These are phyloP conservation scores for Nesometra sesokonis DNA, from an alignment of 35 echinoderm and acorn worm species.

Conservation along the genomic window DNA sequence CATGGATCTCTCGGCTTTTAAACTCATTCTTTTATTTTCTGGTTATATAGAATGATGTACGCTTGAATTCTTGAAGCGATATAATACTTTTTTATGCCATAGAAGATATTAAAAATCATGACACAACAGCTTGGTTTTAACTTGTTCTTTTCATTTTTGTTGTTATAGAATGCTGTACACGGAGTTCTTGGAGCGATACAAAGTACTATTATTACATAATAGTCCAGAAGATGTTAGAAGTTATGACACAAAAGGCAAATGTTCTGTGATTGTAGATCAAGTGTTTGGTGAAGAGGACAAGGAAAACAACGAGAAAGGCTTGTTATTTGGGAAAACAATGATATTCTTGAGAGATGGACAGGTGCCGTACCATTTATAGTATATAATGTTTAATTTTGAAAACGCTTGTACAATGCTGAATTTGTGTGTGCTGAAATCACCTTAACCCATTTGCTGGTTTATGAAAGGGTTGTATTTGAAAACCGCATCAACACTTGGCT, in stretches of 20 bases:
- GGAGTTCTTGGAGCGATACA: constrained; percentile 56
- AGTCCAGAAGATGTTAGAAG: neutral
- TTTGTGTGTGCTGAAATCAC: neutral
- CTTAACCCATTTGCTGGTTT: neutral
- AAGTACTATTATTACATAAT: neutral
- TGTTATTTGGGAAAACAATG: constrained; percentile 68
- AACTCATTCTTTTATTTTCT: too few relatives aligned
- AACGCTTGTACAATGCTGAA: too few relatives aligned
- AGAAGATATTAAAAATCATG: neutral
- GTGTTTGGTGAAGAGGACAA: constrained; percentile 59
- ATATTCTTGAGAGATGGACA: constrained; percentile 68
- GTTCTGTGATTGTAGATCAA: constrained; percentile 30
- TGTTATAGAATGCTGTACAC: constrained; percentile 38
- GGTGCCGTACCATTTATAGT: constrained; percentile 22
- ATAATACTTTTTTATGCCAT: too few relatives aligned
- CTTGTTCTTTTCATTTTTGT: neutral
- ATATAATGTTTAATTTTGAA: too few relatives aligned
- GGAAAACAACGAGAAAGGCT: constrained; percentile 35
- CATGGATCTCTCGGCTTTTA: too few relatives aligned
- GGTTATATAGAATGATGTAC: too few relatives aligned
- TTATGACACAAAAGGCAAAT: neutral
- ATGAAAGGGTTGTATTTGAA: neutral
- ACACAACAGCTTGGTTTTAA: neutral
- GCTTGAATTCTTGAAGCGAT: too few relatives aligned
- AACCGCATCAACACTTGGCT: too few relatives aligned